Conservation (phyloP, 2,113 vertebrate genomes). For the Barbus barbus region DNA sequence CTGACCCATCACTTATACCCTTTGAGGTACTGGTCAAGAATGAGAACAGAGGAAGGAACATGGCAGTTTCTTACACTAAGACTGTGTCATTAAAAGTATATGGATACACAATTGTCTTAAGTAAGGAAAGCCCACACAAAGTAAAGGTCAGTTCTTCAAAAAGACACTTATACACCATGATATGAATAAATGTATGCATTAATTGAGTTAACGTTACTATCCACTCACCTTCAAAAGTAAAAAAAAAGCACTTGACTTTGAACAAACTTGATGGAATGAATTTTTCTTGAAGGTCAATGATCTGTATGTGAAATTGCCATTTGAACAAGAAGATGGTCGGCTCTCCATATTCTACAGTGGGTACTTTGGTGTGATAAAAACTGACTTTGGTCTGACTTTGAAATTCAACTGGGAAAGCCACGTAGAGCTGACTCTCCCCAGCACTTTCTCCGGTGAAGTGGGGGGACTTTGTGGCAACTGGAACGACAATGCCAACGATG, state of each 20-base stretch:
- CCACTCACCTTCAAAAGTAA: not conserved
- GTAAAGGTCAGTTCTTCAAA: conserved; percentile 50
- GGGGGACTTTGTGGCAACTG: conserved; percentile 75
- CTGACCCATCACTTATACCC: conserved; percentile 39
- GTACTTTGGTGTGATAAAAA: conserved; percentile 61
- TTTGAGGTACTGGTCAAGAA: conserved; percentile 62
- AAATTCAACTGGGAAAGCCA: conserved; percentile 74
- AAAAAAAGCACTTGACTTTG: not conserved
- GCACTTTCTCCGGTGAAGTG: conserved; percentile 47
- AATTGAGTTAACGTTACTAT: not conserved
- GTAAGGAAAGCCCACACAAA: conserved; percentile 48
- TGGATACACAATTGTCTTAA: conserved; percentile 52
- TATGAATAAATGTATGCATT: not conserved
- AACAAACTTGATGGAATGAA: not conserved
- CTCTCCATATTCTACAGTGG: conserved; percentile 59
- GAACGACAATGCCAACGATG: conserved; percentile 39
- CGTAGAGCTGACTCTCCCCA: conserved; percentile 64
- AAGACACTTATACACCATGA: not conserved
- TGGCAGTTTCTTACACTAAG: conserved; percentile 58
- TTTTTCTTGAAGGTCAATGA: conserved; percentile 53
- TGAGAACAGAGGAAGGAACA: conserved; percentile 60
- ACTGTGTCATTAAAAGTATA: conserved; percentile 46
- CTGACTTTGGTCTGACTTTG: conserved; percentile 59
- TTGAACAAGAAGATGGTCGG: conserved; percentile 14
- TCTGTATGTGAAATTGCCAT: conserved; percentile 51